Percentiles rank a stretch among this genome's conserved stretches.
Conservation (phyloP, 2,888 invertebrate species). For the Bedellia somnulentella region DNA sequence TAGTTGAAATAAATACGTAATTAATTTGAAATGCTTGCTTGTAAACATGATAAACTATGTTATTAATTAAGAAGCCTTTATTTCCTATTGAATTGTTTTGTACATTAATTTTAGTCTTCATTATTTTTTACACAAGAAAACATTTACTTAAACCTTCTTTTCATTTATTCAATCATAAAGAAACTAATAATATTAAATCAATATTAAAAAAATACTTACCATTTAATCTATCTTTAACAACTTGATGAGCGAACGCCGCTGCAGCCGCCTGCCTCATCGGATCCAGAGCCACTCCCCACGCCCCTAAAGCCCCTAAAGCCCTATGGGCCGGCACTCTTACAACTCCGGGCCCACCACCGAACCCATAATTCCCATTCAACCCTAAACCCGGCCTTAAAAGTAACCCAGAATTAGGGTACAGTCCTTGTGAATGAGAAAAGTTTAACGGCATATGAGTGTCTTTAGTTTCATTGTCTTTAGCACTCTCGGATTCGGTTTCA, state of each 20-base stretch:
- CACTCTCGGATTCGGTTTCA: conserved; percentile 55
- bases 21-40: too few relatives aligned
- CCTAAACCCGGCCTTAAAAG: conserved; percentile 45
- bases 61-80: background rate
- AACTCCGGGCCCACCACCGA: conserved; percentile 71
- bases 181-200: background rate
- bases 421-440: conserved; percentile 40
- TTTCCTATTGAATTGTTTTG: background rate
- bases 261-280: conserved; percentile 67
- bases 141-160: background rate
- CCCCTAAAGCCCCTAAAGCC: conserved; percentile 52
- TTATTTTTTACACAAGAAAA: background rate
- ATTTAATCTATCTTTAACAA: conserved; percentile 80
- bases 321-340: conserved; percentile 82
- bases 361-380: conserved; percentile 55
- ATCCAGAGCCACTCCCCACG: conserved; percentile 64
- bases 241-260: conserved; percentile 78
- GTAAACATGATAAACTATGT: too few relatives aligned
- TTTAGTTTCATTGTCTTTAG: conserved; percentile 37
- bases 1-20: too few relatives aligned
- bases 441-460: conserved; percentile 31
- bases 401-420: conserved; percentile 40
- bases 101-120: background rate
- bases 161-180: background rate
- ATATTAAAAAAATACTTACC: conserved; percentile 47